Evolutionary conservation across 2,888 invertebrate species (phyloP).

Genomic region (Cyclophora albipunctata): DNA sequence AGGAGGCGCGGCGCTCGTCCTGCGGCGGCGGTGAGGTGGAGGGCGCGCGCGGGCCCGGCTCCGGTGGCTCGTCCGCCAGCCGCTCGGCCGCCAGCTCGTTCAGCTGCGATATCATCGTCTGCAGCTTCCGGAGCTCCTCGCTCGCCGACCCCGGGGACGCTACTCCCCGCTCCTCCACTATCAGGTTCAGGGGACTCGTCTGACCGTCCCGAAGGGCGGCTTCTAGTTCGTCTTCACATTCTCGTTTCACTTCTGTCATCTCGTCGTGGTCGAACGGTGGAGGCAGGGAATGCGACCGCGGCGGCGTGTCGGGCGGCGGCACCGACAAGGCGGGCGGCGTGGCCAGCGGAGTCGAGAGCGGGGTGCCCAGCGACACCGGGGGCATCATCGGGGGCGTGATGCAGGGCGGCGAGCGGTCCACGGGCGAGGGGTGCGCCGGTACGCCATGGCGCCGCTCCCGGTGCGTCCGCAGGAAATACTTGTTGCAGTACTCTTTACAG

Average conservation of each 20-base stretch:
- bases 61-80: slow-evolving; percentile 52
- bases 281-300: slow-evolving; percentile 46
- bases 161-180: slow-evolving; percentile 79
- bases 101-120: slow-evolving; percentile 92
- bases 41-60: slow-evolving; percentile 44
- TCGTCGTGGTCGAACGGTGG: slow-evolving; percentile 50
- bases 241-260: slow-evolving; percentile 71
- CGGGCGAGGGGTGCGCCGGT: slow-evolving; percentile 53
- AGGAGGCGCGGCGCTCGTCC: slow-evolving; percentile 73
- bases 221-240: slow-evolving; percentile 59
- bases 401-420: slow-evolving; percentile 67
- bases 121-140: slow-evolving; percentile 90
- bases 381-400: slow-evolving; percentile 42
- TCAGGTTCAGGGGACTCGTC: slow-evolving; percentile 86
- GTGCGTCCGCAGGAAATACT: slow-evolving; percentile 93
- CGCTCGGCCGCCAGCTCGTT: slow-evolving; percentile 83
- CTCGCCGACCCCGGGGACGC: slow-evolving; percentile 80
- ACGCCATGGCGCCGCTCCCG: slow-evolving; percentile 95
- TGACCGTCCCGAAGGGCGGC: slow-evolving; percentile 75
- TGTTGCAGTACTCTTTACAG: slow-evolving; percentile 94
- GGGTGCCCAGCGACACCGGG: slow-evolving; percentile 28
- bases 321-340: slow-evolving; percentile 82
- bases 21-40: slow-evolving; percentile 57
- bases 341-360: slow-evolving; percentile 78
- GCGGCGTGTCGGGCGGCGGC: slow-evolving; percentile 82